phyloP scores from a whole-genome alignment of 2,113 vertebrate genomes.

The Gavialis gangeticus region DNA sequence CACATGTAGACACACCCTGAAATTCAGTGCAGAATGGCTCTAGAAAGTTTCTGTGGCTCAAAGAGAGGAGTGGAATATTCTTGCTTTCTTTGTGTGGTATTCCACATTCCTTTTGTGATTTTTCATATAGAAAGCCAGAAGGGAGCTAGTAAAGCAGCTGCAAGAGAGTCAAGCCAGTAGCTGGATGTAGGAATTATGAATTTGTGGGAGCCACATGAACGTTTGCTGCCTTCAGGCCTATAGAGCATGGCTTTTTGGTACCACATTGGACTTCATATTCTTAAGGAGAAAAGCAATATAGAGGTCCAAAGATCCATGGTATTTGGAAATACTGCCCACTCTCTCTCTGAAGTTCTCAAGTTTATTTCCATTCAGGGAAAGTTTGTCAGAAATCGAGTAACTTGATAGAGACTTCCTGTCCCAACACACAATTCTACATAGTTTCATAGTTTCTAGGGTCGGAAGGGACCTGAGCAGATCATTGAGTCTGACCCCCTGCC shows the following conservation, averaged over 20 bases:
- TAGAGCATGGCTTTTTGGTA: too few species aligned
- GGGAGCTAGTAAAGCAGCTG: not conserved
- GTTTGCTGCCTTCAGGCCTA: not conserved
- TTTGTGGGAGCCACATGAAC: not conserved
- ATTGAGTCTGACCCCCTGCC: too few species aligned
- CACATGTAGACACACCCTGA: too few species aligned
- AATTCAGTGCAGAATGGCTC: not conserved
- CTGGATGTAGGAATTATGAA: not conserved
- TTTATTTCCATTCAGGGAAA: not conserved
- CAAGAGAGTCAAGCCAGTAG: not conserved
- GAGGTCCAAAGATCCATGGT: not conserved
- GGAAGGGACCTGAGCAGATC: too few species aligned
- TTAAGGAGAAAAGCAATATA: too few species aligned
- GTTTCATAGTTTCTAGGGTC: too few species aligned
- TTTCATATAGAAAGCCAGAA: not conserved
- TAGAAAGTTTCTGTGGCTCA: not conserved
- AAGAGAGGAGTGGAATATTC: not conserved
- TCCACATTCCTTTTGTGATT: not conserved
- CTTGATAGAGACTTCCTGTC: not conserved
- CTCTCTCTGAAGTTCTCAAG: not conserved
- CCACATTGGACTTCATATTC: too few species aligned
- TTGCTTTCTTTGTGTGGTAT: accelerated
- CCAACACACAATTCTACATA: not conserved
- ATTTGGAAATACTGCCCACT: not conserved
- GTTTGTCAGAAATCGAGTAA: not conserved